A percentile compares a stretch with the other conserved stretches of the same genome.
phyloP scores from a whole-genome alignment of 2,113 vertebrate genomes.

The Platichthys stellatus region DNA sequence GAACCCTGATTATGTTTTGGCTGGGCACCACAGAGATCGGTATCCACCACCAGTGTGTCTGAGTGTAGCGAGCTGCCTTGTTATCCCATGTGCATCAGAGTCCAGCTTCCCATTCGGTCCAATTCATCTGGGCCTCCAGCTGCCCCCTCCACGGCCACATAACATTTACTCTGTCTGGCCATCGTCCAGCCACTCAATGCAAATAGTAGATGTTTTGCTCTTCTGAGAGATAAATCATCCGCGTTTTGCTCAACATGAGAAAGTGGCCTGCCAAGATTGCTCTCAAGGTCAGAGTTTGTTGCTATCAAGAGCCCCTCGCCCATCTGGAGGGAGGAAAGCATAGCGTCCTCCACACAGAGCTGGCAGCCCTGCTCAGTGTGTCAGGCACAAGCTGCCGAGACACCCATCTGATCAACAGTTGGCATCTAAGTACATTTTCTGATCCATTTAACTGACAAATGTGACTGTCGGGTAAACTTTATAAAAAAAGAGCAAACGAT shows the following conservation, averaged over 20 bases:
- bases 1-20: conserved; percentile 16
- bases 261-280: conserved; percentile 13
- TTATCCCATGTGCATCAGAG: conserved; percentile 29
- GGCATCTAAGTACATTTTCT: background rate
- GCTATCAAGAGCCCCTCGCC: conserved; percentile 16
- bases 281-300: conserved; percentile 34
- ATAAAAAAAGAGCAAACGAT: too few relatives aligned
- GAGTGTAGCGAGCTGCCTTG: conserved; percentile 4
- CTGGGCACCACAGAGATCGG: background rate
- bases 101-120: conserved; percentile 17
- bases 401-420: conserved; percentile 5
- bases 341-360: conserved; percentile 22
- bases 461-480: too few relatives aligned
- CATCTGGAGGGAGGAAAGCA: conserved; percentile 41
- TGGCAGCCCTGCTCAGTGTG: background rate
- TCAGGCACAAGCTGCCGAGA: background rate
- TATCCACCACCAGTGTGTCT: conserved; percentile 25
- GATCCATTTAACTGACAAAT: background rate
- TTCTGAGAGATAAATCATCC: conserved; percentile 17
- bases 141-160: conserved; percentile 19
- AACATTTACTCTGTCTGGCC: conserved; percentile 28
- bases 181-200: conserved; percentile 7
- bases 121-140: conserved; percentile 34
- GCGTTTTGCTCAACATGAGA: background rate
- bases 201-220: conserved; percentile 30